Evolutionary conservation across 2,888 invertebrate genomes (phyloP), one percentile per base, ranked within the genome.

Genomic region (Timema podura): DNA sequence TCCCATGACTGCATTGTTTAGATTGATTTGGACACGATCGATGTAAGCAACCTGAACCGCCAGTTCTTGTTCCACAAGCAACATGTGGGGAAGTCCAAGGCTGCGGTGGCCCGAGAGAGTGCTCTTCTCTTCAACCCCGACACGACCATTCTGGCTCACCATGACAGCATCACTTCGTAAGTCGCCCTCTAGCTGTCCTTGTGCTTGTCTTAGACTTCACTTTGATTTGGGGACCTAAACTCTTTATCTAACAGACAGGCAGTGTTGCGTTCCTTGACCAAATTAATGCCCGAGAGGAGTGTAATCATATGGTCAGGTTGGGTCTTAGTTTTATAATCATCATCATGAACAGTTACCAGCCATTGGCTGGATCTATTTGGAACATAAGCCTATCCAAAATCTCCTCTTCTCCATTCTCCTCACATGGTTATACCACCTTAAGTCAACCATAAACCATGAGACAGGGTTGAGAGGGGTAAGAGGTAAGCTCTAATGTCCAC

Each of bases 21-120:
- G 98, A 95, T 99, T 82, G 99, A 99, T 86, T 86, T 99, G 80
- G 99, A 99, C 81, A 99, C 98, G 0, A 99, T 99, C 80, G 99
- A 99, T 84, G 93, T 99, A 71, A 98, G 98, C 84, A 99, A 99
- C 81, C 84, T 99, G 75, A 99, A 99, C 82, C 88, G 99, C 54
- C 99, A 99, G 81, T 99, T 99, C 82, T 83, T 99, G n/a, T 99
- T 99, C 79, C 93, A 96, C 79, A 95, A 95, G 78, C 93, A 96
- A 79, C 98, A 99, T 86, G 98, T 99, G 73, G 98, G 98, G 3
- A 95, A 95, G 81, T 93, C 98, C 0, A 99, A 99, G 83, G 94
- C 98, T 0, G 85, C 90, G 76, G 94, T 98, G 45, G 98, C 98
- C 0, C 88, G 88, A 75, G 93, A 96, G 80, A 95, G 93, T 77